Evolutionary conservation across 2,888 invertebrate species (phyloP).

Genomic region (Diplolepis rosae): DNA sequence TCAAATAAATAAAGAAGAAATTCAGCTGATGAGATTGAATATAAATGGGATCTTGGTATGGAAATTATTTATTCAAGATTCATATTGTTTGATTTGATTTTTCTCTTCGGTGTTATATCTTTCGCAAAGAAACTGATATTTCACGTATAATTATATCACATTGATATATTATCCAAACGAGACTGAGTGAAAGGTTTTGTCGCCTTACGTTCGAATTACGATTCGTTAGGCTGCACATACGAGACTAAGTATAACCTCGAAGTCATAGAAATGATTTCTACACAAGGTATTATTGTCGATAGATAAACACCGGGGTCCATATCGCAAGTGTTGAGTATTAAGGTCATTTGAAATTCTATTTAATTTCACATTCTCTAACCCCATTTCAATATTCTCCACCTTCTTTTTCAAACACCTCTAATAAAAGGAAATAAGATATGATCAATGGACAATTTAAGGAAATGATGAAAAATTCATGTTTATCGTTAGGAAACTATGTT

Average conservation of each 20-base stretch:
- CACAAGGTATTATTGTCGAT: slow-evolving; percentile 22
- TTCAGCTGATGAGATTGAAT: no score
- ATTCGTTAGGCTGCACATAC: slow-evolving; percentile 19
- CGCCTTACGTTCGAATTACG: slow-evolving; percentile 39
- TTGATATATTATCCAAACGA: slow-evolving; percentile 20
- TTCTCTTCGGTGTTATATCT: no score
- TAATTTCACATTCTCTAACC: slow-evolving; percentile 27
- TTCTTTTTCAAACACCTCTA: neutral
- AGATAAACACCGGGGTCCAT: slow-evolving; percentile 1
- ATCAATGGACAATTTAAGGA: neutral
- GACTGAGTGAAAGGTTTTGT: slow-evolving; percentile 42
- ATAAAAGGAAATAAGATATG: neutral
- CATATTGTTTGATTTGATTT: no score
- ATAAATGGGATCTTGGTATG: no score
- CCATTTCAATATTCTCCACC: slow-evolving; percentile 6
- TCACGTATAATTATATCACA: neutral
- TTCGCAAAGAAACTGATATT: neutral
- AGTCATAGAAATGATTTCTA: slow-evolving; percentile 26
- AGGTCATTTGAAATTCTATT: slow-evolving; percentile 26
- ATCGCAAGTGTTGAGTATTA: slow-evolving; percentile 25
- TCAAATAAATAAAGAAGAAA: no score
- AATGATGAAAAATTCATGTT: slow-evolving; percentile 1
- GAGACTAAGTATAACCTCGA: slow-evolving; percentile 24
- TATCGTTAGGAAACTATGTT: neutral
- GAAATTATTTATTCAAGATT: no score